phyloP scores from a whole-genome alignment of 2,888 invertebrate genomes.

The Nowickia ferox region DNA sequence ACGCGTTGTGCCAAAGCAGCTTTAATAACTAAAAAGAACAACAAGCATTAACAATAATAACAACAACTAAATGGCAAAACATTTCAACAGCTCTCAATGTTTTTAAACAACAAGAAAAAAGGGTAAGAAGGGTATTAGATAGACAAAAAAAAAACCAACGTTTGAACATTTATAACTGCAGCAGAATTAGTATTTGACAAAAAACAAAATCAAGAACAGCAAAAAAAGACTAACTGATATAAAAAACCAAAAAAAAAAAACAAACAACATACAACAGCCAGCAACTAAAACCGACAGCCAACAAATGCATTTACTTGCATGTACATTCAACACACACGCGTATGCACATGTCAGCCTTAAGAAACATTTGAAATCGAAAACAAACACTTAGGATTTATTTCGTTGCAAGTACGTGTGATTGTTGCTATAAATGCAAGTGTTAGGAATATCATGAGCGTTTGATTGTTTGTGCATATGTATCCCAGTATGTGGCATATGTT shows the following conservation, averaged over 20 bases:
- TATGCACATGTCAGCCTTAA: constrained; percentile 47
- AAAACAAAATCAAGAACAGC: constrained; percentile 34
- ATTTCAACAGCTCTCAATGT: constrained; percentile 73
- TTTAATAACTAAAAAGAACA: constrained; percentile 49
- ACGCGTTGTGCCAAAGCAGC: constrained; percentile 52
- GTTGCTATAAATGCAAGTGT: constrained; percentile 41
- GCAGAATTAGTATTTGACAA: constrained; percentile 52
- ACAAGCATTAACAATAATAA: constrained; percentile 53
- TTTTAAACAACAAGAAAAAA: constrained; percentile 59
- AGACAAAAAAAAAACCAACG: constrained; percentile 50
- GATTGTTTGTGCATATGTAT: constrained; percentile 34
- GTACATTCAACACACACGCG: background rate
- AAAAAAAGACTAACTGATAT: constrained; percentile 28
- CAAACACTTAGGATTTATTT: constrained; percentile 67
- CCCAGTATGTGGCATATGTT: constrained; percentile 69
- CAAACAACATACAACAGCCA: background rate
- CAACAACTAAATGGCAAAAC: constrained; percentile 59
- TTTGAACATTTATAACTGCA: constrained; percentile 66
- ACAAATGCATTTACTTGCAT: constrained; percentile 33
- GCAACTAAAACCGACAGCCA: constrained; percentile 33
- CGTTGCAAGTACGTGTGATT: constrained; percentile 46
- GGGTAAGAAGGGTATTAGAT: constrained; percentile 59
- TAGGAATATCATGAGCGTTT: constrained; percentile 10
- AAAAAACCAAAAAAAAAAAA: background rate
- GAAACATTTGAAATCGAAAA: constrained; percentile 64